phyloP scores from a whole-genome alignment of 2,888 invertebrate species.

The Calameuta filiformis region DNA sequence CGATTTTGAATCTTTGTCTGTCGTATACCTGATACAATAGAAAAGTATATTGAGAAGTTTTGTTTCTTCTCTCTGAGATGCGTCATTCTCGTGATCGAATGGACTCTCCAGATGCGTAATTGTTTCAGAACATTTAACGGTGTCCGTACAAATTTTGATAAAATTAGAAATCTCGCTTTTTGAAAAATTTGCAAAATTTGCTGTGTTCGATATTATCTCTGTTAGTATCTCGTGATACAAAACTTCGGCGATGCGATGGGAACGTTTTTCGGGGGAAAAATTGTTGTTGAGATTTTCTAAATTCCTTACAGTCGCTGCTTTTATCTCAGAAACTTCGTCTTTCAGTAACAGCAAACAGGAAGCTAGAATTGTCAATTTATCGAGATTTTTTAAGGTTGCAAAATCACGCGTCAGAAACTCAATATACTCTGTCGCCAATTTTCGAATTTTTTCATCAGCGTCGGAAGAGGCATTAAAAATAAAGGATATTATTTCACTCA shows the following conservation, averaged over 20 bases:
- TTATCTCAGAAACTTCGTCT: conserved; percentile 70
- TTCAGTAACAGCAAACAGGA: conserved; percentile 67
- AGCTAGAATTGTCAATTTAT: conserved; percentile 63
- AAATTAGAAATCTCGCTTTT: conserved; percentile 5
- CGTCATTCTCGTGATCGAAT: conserved; percentile 68
- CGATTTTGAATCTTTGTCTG: background rate
- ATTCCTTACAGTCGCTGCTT: conserved; percentile 59
- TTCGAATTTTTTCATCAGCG: conserved; percentile 37
- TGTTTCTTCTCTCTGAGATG: conserved; percentile 68
- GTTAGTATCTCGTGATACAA: conserved; percentile 18
- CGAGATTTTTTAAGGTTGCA: conserved; percentile 24
- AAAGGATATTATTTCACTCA: conserved; percentile 1
- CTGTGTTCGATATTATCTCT: conserved; percentile 3
- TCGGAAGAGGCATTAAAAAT: conserved; percentile 18
- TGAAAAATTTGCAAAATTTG: background rate
- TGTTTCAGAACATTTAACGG: conserved; percentile 16
- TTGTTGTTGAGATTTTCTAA: conserved; percentile 24
- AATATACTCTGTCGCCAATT: conserved; percentile 41
- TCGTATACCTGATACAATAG: conserved; percentile 19
- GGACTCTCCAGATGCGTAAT: conserved; percentile 63
- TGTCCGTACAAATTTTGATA: background rate
- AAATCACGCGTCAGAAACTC: conserved; percentile 32
- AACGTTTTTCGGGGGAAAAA: conserved; percentile 4
- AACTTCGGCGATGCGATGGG: conserved; percentile 10
- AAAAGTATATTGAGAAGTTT: conserved; percentile 42